These are phyloP conservation scores for Cheirogaleus major DNA, from an alignment of 2,797 vertebrate species.

Conservation along the genomic window DNA sequence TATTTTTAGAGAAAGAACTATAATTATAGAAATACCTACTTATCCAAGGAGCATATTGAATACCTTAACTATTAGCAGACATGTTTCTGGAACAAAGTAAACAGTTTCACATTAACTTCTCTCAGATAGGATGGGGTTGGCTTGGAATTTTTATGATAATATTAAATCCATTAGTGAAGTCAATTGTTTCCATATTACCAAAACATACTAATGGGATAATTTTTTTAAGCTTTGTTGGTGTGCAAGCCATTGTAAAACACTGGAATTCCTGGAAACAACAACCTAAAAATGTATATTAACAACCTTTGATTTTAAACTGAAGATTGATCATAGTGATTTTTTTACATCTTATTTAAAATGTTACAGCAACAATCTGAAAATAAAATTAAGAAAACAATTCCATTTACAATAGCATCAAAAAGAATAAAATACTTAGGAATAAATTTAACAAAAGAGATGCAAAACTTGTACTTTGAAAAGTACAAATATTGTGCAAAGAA, in stretches of 20 bases:
- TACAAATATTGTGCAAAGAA: neutral
- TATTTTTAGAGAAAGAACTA: conserved; percentile 30
- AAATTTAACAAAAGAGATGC: conserved; percentile 14
- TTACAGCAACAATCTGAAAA: conserved; percentile 37
- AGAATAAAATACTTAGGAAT: neutral
- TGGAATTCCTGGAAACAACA: conserved; percentile 14
- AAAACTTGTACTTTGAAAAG: neutral
- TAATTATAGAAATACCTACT: conserved; percentile 12
- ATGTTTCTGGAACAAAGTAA: conserved; percentile 71
- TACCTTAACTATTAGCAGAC: conserved; percentile 38
- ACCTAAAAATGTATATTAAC: conserved; percentile 31
- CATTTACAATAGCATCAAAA: neutral
- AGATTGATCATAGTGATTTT: neutral
- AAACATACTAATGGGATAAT: neutral
- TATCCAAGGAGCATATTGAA: conserved; percentile 41
- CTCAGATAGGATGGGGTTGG: conserved; percentile 52
- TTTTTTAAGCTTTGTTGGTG: conserved; percentile 44
- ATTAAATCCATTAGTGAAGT: conserved; percentile 63
- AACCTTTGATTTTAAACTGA: conserved; percentile 51
- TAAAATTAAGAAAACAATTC: conserved; percentile 22
- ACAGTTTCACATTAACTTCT: conserved; percentile 60
- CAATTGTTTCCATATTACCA: conserved; percentile 67
- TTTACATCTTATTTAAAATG: conserved; percentile 19
- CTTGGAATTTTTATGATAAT: conserved; percentile 51
- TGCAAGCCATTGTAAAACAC: neutral